Evolutionary conservation across 1,140 invertebrate genomes (phyloP), one percentile per base, ranked within the genome.

Genomic region (Hormaphis cornu): DNA sequence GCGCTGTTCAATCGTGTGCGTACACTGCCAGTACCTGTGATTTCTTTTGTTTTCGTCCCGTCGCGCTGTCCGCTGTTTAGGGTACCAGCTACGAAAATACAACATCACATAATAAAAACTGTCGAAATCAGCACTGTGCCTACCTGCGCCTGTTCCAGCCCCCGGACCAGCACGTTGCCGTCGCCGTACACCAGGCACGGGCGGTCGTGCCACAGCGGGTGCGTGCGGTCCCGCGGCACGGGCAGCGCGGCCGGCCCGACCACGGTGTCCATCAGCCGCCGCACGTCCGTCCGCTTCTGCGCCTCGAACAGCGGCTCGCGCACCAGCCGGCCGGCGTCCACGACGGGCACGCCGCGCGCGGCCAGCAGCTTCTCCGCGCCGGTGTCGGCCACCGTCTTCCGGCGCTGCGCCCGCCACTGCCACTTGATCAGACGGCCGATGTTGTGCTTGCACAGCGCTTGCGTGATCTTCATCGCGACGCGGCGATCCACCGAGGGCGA

Each of bases 101-200:
- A n/a, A n/a, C n/a, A n/a, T n/a, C n/a, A n/a, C n/a, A n/a, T n/a
- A n/a, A n/a, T n/a, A n/a, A n/a, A n/a, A n/a, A n/a, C n/a, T n/a
- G n/a, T n/a, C n/a, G n/a, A n/a, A n/a, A n/a, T n/a, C n/a, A n/a
- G n/a, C n/a, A n/a, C n/a, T n/a, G n/a, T n/a, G n/a, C n/a, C n/a
- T 20, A 86, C 76, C 79, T 85, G 81, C 16, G 88, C 89, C 81
- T 92, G 89, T 1, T 79, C 74, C 33, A 89, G 72, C 12, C 89
- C 89, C 76, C 86, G 83, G 48, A 90, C 74, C 5, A 91, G 77
- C 22, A 89, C 83, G 80, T 83, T 85, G 69, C 80, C 77, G 71
- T 86, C 82, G 69, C 79, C 80, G 73, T 84, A 83, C 0, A 81
- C 78, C 30, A 85, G 80, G 73, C 86, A 85, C 8, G 79, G 76